These are phyloP conservation scores for Ceriagrion tenellum DNA, from an alignment of 2,888 invertebrate species.

Conservation along the genomic window DNA sequence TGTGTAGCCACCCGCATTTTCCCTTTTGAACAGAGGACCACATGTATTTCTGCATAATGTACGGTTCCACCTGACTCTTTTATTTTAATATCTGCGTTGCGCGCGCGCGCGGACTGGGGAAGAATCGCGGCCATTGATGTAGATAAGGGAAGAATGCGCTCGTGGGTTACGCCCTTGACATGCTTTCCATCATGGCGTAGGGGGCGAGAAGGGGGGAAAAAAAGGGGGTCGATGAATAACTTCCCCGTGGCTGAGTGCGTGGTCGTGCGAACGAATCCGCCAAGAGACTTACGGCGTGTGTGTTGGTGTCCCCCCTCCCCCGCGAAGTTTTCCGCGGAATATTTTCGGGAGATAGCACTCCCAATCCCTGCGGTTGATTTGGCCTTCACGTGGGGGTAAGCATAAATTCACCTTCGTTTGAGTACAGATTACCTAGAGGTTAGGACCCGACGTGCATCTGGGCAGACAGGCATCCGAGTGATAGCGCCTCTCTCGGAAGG, in stretches of 20 bases:
- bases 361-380: no score
- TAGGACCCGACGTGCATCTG: no score
- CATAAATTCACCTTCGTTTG: no score
- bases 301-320: not conserved
- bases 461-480: no score
- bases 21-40: not conserved
- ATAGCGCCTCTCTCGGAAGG: no score
- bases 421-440: no score
- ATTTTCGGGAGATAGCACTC: no score
- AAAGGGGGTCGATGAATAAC: not conserved
- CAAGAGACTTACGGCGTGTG: not conserved
- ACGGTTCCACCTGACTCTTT: not conserved
- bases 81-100: not conserved
- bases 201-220: not conserved
- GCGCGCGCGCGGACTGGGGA: not conserved
- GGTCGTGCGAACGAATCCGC: not conserved
- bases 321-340: no score
- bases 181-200: not conserved
- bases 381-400: no score
- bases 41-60: not conserved
- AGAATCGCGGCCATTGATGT: not conserved
- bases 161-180: constrained; percentile 2
- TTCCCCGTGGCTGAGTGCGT: not conserved
- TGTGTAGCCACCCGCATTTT: no score
- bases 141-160: not conserved